Conservation (phyloP, 2,888 invertebrate species). For the Drosophila meridiana region DNA sequence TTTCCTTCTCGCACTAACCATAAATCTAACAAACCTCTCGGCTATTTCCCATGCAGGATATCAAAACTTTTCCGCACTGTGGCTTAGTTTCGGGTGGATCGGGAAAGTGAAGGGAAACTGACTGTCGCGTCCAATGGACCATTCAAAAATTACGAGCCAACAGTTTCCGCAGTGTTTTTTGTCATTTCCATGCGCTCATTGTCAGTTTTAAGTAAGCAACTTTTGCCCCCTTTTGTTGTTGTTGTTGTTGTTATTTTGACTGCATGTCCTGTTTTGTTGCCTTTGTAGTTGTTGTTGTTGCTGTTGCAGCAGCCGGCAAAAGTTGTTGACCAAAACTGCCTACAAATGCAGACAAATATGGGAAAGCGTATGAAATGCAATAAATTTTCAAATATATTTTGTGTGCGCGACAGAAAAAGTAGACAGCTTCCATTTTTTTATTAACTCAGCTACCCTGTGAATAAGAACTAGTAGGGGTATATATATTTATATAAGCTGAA, state of each 20-base stretch:
- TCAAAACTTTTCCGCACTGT: conserved; percentile 52
- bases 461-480: not conserved
- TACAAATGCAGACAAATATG: conserved; percentile 76
- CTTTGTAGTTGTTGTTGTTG: conserved; percentile 21
- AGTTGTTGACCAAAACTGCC: conserved; percentile 74
- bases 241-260: conserved; percentile 11
- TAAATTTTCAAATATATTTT: conserved; percentile 78
- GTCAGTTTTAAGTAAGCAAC: conserved; percentile 79
- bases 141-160: conserved; percentile 77
- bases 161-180: conserved; percentile 78
- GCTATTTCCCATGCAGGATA: conserved; percentile 21
- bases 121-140: conserved; percentile 73
- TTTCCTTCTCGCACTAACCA: not conserved
- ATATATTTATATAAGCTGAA: not conserved
- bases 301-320: conserved; percentile 56
- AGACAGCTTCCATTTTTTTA: conserved; percentile 14
- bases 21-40: not conserved
- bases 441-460: conserved; percentile 12
- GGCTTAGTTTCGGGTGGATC: conserved; percentile 13
- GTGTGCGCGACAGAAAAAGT: conserved; percentile 45
- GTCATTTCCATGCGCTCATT: conserved; percentile 79
- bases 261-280: conserved; percentile 35
- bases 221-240: conserved; percentile 50
- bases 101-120: conserved; percentile 9
- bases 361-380: conserved; percentile 75